A percentile compares a stretch with the other conserved stretches of the same genome.
Conservation (phyloP, 1,140 invertebrate genomes). For the Pantala flavescens region DNA sequence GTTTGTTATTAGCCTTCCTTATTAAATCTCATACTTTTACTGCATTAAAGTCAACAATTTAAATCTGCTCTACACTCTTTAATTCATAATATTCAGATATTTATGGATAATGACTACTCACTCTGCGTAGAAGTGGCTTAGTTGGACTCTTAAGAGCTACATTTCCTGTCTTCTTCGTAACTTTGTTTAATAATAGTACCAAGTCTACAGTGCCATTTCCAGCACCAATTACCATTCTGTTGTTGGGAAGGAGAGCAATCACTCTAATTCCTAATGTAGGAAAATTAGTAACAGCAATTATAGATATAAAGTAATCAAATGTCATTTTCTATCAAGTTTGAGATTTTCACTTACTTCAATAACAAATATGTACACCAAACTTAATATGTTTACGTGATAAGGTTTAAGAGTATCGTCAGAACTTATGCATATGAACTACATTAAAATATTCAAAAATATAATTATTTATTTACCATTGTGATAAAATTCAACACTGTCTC, state of each 20-base stretch:
- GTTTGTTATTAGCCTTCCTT: no score
- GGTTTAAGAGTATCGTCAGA: no score
- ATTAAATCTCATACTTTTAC: no score
- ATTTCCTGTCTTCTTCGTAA: neutral
- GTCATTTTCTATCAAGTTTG: no score
- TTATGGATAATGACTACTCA: neutral
- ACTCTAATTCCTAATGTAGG: conserved; percentile 49
- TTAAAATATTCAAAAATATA: no score
- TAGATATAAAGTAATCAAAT: no score
- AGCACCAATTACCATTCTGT: conserved; percentile 54
- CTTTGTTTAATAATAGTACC: conserved; percentile 39
- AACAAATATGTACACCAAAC: neutral
- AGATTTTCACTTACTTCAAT: no score
- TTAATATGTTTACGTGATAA: no score
- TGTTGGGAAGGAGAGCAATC: conserved; percentile 44
- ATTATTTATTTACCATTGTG: neutral
- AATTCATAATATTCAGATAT: no score
- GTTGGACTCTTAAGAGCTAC: neutral
- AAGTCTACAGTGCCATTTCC: conserved; percentile 72
- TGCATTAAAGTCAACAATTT: no score
- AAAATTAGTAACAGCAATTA: neutral
- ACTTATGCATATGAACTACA: no score
- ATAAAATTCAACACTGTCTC: neutral
- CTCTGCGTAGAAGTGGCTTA: neutral
- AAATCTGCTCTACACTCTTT: no score